Base-by-base conservation (phyloP, 2,888 invertebrate genomes). In the Glaucopsyche alexis region DNA sequence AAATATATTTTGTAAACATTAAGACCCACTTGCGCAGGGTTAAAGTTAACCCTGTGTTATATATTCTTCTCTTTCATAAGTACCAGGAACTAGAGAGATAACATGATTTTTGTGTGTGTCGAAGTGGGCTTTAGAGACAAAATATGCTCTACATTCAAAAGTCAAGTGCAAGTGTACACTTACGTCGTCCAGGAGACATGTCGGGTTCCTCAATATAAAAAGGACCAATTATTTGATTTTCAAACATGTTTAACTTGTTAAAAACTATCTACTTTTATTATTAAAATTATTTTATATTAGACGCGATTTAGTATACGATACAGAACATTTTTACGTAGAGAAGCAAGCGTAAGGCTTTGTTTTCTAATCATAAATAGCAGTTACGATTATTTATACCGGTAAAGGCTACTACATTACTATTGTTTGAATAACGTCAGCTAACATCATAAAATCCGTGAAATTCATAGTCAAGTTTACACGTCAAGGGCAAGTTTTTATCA, bases 111-210 rank as follows among this genome's bases (percentile, higher is more conserved):
- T 29, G 4, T 29, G 3, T 29, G 29, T n/a, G n/a, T n/a, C 29
- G 29, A 2, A 29, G 4, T 29, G 29, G 29, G 29, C 29, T 4
- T 29, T 29, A 29, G 29, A 29, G 29, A 29, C 29, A 29, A 29
- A n/a, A n/a, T n/a, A 29, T 29, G 29, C 29, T 2, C 0, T 29
- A 29, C 2, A 29, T 3, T 29, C 29, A 29, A 14, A n/a, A 50
- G 14, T n/a, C 13, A 49, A 49, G 42, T 42, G 42, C 7, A 13
- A 11, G 29, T 11, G 14, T 29, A 60, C 14, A 86, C 89, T 88
- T 78, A 89, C 89, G 79, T 73, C 77, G 84, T 75, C 79, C 77
- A 7, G 87, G 85, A 8, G 83, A 79, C 80, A 83, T 81, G 47
- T 82, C 81, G 6, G 85, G 84, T 66, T 75, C 79, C 64, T 81